phyloP scores from a whole-genome alignment of 2,113 vertebrate species.

The Ptilorrhoa leucosticta region DNA sequence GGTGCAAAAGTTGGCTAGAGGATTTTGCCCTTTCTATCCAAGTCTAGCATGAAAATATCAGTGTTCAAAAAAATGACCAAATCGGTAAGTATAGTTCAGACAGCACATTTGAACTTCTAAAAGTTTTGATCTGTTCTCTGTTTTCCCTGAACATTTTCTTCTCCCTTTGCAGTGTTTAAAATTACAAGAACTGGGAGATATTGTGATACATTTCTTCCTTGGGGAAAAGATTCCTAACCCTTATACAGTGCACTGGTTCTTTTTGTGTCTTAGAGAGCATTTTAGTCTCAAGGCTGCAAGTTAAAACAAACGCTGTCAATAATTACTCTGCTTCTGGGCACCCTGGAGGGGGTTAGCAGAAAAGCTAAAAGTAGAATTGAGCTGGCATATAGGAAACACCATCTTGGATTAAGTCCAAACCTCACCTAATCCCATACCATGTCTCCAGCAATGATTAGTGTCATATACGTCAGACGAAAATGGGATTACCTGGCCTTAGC shows the following conservation, averaged over 20 bases:
- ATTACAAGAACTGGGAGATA: neutral
- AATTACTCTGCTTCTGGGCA: neutral
- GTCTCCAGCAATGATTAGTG: neutral
- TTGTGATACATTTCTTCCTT: neutral
- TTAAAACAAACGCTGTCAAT: neutral
- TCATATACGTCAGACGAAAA: neutral
- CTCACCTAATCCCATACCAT: neutral
- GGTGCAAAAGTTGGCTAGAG: neutral
- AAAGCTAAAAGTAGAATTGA: neutral
- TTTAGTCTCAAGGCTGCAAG: neutral
- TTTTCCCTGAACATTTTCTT: neutral
- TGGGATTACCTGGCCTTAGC: neutral
- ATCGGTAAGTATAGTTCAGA: neutral
- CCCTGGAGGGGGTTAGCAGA: neutral
- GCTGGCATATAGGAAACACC: neutral
- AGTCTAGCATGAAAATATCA: neutral
- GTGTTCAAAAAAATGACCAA: neutral
- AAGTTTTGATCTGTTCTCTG: neutral
- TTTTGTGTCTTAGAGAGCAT: neutral
- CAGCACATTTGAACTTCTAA: neutral
- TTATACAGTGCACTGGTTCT: neutral
- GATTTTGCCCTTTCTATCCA: neutral
- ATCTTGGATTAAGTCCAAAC: neutral
- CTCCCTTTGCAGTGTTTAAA: neutral
- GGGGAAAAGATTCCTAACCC: neutral